Conservation (phyloP, 2,113 vertebrate genomes). For the Malurus alboscapulatus region DNA sequence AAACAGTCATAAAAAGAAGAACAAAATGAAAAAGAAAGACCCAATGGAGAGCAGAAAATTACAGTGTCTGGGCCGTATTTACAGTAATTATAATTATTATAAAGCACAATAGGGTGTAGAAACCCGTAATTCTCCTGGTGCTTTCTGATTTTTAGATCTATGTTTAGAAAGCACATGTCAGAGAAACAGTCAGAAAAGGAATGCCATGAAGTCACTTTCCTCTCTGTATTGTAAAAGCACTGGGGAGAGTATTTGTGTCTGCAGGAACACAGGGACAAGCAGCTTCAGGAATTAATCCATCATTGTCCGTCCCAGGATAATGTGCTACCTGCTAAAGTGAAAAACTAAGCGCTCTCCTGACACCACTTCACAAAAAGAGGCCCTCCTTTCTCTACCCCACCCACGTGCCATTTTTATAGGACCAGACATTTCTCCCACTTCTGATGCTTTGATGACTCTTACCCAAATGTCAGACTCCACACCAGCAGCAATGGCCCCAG, state of each 20-base stretch:
- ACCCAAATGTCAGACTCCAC: background rate
- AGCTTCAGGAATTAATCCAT: background rate
- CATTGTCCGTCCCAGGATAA: background rate
- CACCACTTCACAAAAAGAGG: background rate
- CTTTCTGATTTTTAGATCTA: constrained; percentile 73
- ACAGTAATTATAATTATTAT: constrained; percentile 78
- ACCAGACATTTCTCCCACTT: background rate
- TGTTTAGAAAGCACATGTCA: constrained; percentile 66
- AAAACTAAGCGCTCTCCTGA: background rate
- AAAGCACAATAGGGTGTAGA: constrained; percentile 72
- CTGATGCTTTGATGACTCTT: background rate
- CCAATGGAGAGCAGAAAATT: constrained; percentile 71
- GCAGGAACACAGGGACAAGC: background rate
- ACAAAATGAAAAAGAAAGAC: constrained; percentile 71
- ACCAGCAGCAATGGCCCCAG: background rate
- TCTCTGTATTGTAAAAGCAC: constrained; percentile 22
- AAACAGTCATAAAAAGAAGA: constrained; percentile 70
- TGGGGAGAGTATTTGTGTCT: constrained; percentile 41
- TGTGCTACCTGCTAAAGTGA: background rate
- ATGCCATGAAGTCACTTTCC: constrained; percentile 66
- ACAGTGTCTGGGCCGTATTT: constrained; percentile 74
- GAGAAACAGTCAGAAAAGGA: constrained; percentile 67
- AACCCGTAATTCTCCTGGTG: constrained; percentile 67
- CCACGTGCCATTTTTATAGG: background rate
- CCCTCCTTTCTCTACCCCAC: background rate